phyloP scores from a whole-genome alignment of 2,888 invertebrate genomes.

The Dioctria linearis region DNA sequence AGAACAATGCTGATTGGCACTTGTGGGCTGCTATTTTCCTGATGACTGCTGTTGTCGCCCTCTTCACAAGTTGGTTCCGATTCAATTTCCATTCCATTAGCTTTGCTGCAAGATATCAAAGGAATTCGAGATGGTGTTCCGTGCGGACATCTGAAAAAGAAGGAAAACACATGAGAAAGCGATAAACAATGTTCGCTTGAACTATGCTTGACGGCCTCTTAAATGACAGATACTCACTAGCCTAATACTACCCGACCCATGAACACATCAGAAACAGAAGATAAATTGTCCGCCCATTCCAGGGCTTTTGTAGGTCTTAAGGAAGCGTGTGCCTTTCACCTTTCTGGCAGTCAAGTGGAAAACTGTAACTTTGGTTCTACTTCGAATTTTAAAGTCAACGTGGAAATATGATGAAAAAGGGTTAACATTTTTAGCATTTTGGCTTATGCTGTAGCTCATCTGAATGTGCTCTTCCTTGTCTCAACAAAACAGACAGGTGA shows the following conservation, averaged over 20 bases:
- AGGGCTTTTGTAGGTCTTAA: background rate
- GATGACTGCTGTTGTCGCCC: conserved; percentile 48
- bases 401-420: conserved; percentile 35
- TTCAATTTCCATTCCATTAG: conserved; percentile 55
- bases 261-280: conserved; percentile 27
- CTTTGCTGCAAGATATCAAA: conserved; percentile 74
- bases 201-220: conserved; percentile 7
- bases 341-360: conserved; percentile 47
- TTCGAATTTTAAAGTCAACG: conserved; percentile 27
- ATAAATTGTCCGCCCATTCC: conserved; percentile 21
- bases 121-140: conserved; percentile 85
- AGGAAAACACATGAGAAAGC: conserved; percentile 53
- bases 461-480: too few relatives aligned
- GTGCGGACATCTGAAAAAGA: conserved; percentile 72
- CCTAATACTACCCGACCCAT: conserved; percentile 10
- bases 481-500: too few relatives aligned
- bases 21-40: conserved; percentile 62
- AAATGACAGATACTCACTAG: background rate
- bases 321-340: conserved; percentile 9
- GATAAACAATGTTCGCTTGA: conserved; percentile 44
- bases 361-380: conserved; percentile 1
- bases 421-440: conserved; percentile 19
- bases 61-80: conserved; percentile 33
- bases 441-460: background rate
- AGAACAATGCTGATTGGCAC: conserved; percentile 79